phyloP scores from a whole-genome alignment of 92 coral and sea anemone species.

The Palythoa grandis region DNA sequence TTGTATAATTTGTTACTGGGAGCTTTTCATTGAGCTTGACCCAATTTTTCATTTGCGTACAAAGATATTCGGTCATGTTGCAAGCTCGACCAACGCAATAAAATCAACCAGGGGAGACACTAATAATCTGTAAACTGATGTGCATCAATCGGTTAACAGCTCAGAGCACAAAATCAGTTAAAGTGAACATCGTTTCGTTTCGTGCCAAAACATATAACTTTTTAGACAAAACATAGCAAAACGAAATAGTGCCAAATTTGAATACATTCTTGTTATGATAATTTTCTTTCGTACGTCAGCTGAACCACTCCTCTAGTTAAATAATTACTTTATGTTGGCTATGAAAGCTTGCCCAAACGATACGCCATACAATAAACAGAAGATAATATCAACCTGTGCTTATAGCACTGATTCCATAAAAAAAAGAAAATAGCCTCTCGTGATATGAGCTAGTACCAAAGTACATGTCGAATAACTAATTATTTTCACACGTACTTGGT shows the following conservation, averaged over 20 bases:
- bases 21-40: constrained; percentile 20
- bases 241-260: neutral
- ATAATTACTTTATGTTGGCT: neutral
- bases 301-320: neutral
- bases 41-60: constrained; percentile 30
- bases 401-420: no score
- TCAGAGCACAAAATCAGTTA: neutral
- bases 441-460: no score
- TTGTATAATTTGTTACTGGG: neutral
- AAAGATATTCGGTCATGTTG: constrained; percentile 23
- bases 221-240: neutral
- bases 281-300: neutral
- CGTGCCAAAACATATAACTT: neutral
- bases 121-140: neutral
- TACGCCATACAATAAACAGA: neutral
- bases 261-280: neutral
- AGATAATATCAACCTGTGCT: no score
- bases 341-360: neutral
- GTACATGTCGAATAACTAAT: no score
- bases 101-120: neutral
- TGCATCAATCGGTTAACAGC: neutral
- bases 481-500: no score
- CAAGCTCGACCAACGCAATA: neutral
- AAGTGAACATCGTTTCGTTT: neutral
- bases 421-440: no score